Evolutionary conservation across 1,140 invertebrate species (phyloP), one percentile per base, ranked within the genome.

Genomic region (Drosophila littoralis): DNA sequence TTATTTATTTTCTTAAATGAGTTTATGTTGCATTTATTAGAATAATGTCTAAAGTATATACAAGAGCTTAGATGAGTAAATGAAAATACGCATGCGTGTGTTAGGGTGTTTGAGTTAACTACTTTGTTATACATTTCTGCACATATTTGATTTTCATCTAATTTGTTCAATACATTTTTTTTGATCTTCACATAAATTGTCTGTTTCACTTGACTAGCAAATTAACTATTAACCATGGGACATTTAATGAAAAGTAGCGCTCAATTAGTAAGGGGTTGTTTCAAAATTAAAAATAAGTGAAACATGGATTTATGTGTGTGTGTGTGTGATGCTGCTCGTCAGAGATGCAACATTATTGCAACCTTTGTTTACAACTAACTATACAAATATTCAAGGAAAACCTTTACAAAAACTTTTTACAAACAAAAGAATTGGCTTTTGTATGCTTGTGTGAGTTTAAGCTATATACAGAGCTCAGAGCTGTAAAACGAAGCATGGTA

Each of bases 321-420:
- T 81, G 52, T 77, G 72, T 79, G 83, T 89, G 84, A 88, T 89
- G 84, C 73, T 89, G 84, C 85, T 81, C 83, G 76, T 65, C 65
- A 28, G 73, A 89, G 80, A 88, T 76, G 83, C 83, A 88, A 88
- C 83, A 90, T 81, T 88, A 88, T 88, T 88, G 84, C 84, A 89
- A 88, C 84, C 69, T 81, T 66, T 89, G 68, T 71, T 65, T 88
- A 88, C 77, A 86, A 88, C 83, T 88, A 88, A 88, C 85, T 88
- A 80, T 88, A 88, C 84, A 88, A 88, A 68, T 77, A 59, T 71
- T 81, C 57, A 68, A 68, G 61, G 77, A 46, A 79, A 60, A 68
- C 22, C 38, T 68, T 57, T 46, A 63, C 79, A 82, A 48, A 48
- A 48, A 28, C 46, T 48, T 45, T 45, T 67, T 82, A 88, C 71